These are phyloP conservation scores for Solenopsis fugax DNA, from an alignment of 1,140 invertebrate species.

Conservation along the genomic window DNA sequence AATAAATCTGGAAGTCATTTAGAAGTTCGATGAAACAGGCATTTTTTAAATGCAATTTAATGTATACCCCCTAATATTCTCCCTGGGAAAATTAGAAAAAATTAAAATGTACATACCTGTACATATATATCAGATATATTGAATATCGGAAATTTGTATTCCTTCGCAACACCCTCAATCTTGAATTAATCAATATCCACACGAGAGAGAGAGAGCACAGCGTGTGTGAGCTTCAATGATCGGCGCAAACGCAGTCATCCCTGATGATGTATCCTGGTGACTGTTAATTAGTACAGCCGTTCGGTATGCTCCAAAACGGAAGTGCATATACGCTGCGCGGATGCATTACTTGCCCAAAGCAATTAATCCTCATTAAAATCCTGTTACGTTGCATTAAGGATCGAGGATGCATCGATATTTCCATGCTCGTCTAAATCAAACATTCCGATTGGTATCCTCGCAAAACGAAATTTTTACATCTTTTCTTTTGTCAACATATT, in stretches of 20 bases:
- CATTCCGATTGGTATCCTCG: neutral
- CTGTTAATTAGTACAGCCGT: constrained; percentile 51
- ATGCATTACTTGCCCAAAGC: constrained; percentile 24
- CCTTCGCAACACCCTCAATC: neutral
- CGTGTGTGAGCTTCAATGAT: neutral
- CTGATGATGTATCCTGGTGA: constrained; percentile 7
- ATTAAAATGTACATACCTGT: too few relatives aligned
- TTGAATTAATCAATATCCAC: constrained; percentile 21
- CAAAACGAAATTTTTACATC: neutral
- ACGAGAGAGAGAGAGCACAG: neutral
- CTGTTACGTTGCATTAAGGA: constrained; percentile 13
- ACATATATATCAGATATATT: neutral
- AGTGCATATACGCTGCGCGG: neutral
- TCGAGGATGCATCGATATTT: constrained; percentile 25
- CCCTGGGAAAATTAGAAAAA: too few relatives aligned
- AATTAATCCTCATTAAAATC: constrained; percentile 46
- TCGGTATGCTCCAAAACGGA: constrained; percentile 18
- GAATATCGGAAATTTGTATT: neutral
- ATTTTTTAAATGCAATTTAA: neutral
- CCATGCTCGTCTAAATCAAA: neutral
- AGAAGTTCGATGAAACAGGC: neutral
- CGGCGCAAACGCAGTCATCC: neutral
- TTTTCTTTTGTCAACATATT: neutral
- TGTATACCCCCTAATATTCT: neutral
- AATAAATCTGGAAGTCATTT: neutral